phyloP scores from a whole-genome alignment of 2,888 invertebrate genomes.

The Sminthurides aquaticus region DNA sequence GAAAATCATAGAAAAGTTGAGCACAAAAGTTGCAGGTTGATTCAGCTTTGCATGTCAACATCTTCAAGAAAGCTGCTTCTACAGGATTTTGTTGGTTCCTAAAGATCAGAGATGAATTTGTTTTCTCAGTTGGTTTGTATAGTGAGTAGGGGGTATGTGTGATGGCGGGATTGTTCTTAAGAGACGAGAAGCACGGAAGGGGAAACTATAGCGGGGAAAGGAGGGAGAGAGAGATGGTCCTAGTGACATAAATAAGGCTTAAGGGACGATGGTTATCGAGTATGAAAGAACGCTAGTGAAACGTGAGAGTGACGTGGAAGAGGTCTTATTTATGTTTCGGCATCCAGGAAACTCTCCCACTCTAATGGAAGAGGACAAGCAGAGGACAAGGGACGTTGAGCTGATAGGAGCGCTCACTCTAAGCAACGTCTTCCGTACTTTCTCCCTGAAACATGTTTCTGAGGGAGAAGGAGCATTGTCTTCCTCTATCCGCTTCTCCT shows the following conservation, averaged over 20 bases:
- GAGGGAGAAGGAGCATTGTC: too few species aligned
- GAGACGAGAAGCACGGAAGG: not conserved
- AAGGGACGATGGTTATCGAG: constrained; percentile 44
- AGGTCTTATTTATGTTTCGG: constrained; percentile 44
- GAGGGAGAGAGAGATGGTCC: constrained; percentile 20
- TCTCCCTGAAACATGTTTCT: not conserved
- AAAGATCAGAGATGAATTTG: too few species aligned
- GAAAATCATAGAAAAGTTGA: too few species aligned
- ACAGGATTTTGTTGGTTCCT: too few species aligned
- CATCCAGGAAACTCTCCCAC: constrained; percentile 39
- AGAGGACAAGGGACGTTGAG: constrained; percentile 34
- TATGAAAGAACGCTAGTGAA: constrained; percentile 43
- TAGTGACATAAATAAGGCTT: constrained; percentile 44
- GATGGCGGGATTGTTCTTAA: too few species aligned
- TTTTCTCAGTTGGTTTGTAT: too few species aligned
- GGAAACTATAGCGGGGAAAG: not conserved
- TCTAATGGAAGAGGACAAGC: constrained; percentile 43
- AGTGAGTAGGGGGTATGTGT: too few species aligned
- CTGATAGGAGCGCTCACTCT: constrained; percentile 20
- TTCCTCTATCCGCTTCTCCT: too few species aligned
- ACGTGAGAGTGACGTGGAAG: constrained; percentile 44
- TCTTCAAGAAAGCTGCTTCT: too few species aligned
- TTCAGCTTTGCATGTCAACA: too few species aligned
- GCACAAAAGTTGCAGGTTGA: too few species aligned
- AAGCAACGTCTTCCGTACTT: too few species aligned